Evolutionary conservation across 2,888 invertebrate genomes (phyloP).

Genomic region (Patella caerulea): DNA sequence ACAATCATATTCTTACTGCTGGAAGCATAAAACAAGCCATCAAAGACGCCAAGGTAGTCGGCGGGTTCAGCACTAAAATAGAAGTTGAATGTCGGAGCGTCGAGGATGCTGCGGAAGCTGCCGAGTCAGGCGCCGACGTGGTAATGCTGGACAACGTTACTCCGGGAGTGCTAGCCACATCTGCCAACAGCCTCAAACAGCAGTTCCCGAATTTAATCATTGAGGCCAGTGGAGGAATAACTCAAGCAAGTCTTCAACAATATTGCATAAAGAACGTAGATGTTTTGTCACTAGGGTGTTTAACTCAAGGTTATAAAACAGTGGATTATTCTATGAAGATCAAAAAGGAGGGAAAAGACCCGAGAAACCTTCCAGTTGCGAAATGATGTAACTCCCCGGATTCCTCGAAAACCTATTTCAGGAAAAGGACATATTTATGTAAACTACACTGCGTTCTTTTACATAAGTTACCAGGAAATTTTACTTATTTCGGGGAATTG

Average conservation of each 20-base stretch:
- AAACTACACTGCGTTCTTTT: no score
- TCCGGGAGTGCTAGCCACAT: constrained; percentile 62
- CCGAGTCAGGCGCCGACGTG: constrained; percentile 70
- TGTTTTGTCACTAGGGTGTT: constrained; percentile 70
- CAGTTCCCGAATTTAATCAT: constrained; percentile 65
- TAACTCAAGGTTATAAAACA: constrained; percentile 71
- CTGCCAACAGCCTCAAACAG: constrained; percentile 63
- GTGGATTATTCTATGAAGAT: constrained; percentile 72
- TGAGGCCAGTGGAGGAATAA: constrained; percentile 72
- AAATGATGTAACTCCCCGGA: neutral
- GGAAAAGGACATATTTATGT: no score
- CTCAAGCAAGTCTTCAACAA: constrained; percentile 57
- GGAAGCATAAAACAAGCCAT: constrained; percentile 71
- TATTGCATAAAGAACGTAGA: constrained; percentile 68
- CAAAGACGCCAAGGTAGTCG: constrained; percentile 63
- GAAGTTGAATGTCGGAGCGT: constrained; percentile 72
- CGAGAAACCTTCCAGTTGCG: constrained; percentile 44
- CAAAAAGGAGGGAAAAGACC: constrained; percentile 60
- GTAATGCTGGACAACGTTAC: constrained; percentile 73
- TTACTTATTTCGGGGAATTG: no score
- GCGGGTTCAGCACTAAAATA: constrained; percentile 69
- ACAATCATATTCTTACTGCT: constrained; percentile 72
- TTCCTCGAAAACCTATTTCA: neutral
- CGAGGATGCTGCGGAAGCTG: constrained; percentile 71
- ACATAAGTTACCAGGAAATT: no score